Conservation (phyloP, 2,113 vertebrate species). For the Atractosteus spatula region DNA sequence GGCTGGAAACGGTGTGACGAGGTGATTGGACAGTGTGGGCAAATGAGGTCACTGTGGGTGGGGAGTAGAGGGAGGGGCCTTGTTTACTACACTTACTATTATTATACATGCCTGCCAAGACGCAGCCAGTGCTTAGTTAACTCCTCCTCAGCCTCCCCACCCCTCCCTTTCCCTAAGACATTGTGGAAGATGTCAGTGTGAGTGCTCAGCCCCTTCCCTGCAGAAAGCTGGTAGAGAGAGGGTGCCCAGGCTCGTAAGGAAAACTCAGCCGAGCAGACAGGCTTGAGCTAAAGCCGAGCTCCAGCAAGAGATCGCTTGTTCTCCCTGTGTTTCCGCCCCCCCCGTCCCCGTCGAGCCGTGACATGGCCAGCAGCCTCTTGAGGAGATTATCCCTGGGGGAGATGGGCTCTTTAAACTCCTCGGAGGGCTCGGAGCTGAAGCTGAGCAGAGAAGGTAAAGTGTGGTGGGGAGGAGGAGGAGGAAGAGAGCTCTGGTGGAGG, state of each 20-base stretch:
- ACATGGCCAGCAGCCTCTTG: constrained; percentile 71
- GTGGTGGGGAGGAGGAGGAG: not conserved
- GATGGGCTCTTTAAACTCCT: constrained; percentile 64
- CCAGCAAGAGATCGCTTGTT: not conserved
- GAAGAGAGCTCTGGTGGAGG: not conserved
- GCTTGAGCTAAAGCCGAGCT: not conserved
- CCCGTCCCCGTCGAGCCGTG: constrained; percentile 7
- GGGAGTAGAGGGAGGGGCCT: not conserved
- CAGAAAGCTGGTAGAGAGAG: too few species aligned
- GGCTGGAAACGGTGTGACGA: not conserved
- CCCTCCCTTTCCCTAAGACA: too few species aligned
- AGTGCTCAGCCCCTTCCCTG: too few species aligned
- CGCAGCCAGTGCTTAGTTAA: not conserved
- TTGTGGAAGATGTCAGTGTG: too few species aligned
- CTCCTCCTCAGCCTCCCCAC: not conserved
- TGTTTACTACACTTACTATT: not conserved
- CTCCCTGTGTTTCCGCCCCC: not conserved
- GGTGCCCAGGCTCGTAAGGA: too few species aligned
- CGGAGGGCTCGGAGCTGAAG: constrained; percentile 64
- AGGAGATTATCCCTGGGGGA: constrained; percentile 69
- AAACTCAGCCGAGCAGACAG: not conserved
- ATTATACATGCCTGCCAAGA: not conserved
- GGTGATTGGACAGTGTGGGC: not conserved
- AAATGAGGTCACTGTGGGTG: not conserved
- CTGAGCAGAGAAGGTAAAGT: constrained; percentile 66